Evolutionary conservation across 1,140 invertebrate species (phyloP).

Genomic region (Chlorops oryzae): DNA sequence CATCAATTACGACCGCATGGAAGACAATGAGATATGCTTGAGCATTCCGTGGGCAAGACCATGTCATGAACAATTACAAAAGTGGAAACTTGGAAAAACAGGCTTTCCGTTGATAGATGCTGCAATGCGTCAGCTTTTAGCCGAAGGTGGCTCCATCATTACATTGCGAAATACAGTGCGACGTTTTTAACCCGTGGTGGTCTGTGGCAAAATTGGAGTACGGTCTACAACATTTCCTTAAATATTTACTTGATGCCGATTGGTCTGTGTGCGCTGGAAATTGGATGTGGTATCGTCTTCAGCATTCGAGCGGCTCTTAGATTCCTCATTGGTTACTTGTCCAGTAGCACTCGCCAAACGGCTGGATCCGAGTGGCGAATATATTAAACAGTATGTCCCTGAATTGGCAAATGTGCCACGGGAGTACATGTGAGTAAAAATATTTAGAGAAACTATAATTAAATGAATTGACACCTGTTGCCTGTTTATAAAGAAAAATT

Average conservation of each 20-base stretch:
- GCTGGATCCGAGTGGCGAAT: constrained; percentile 65
- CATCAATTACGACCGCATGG: constrained; percentile 61
- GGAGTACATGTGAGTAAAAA: constrained; percentile 61
- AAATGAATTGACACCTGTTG: too few relatives aligned
- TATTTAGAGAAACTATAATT: too few relatives aligned
- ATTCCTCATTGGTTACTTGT: constrained; percentile 57
- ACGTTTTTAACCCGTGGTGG: constrained; percentile 68
- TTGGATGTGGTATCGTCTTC: constrained; percentile 76
- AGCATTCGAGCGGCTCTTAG: constrained; percentile 62
- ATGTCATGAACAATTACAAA: constrained; percentile 50
- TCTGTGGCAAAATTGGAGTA: constrained; percentile 67
- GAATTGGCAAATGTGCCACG: constrained; percentile 59
- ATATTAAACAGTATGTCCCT: constrained; percentile 66
- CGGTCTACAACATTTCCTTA: constrained; percentile 59
- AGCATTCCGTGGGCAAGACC: constrained; percentile 65
- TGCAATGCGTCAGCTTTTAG: constrained; percentile 61
- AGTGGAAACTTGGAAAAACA: constrained; percentile 63
- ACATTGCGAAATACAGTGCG: constrained; percentile 62
- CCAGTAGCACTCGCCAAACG: constrained; percentile 62
- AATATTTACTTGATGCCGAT: constrained; percentile 66
- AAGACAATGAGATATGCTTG: constrained; percentile 66
- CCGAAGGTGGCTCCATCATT: constrained; percentile 62
- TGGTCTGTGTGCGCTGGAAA: constrained; percentile 71
- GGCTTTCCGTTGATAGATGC: constrained; percentile 74
- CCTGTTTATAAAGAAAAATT: too few relatives aligned